A percentile compares a stretch with the other conserved stretches of the same genome.
Evolutionary conservation across 2,888 invertebrate genomes (phyloP).

Genomic region (Mimumesa dahlbomi): DNA sequence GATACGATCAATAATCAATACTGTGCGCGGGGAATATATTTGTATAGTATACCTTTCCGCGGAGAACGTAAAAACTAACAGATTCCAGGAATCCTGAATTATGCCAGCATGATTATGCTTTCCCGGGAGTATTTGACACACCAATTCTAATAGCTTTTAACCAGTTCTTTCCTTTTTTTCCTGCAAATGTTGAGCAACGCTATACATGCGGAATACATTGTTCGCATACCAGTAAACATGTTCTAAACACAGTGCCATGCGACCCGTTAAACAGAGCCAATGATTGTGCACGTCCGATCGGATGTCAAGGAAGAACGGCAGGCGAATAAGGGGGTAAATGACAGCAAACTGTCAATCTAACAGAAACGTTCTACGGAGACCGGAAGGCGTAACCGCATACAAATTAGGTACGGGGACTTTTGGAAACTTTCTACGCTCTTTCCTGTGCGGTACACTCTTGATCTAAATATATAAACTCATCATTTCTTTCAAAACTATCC

Average conservation of each 20-base stretch:
- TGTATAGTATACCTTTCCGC: no score
- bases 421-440: no score
- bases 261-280: conserved; percentile 41
- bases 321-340: conserved; percentile 38
- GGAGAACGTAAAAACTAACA: no score
- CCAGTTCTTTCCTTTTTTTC: conserved; percentile 5
- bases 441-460: no score
- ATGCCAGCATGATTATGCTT: no score
- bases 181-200: conserved; percentile 23
- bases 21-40: no score
- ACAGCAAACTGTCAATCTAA: conserved; percentile 17
- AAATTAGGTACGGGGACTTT: conserved; percentile 5
- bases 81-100: no score
- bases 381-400: conserved; percentile 16
- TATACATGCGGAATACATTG: conserved; percentile 32
- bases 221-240: conserved; percentile 34
- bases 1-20: no score
- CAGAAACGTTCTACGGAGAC: not conserved
- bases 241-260: conserved; percentile 15
- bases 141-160: conserved; percentile 3
- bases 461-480: no score
- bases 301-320: conserved; percentile 30
- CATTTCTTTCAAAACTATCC: no score
- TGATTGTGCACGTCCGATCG: conserved; percentile 24
- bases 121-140: no score